Conservation (phyloP, 2,113 vertebrate genomes). For the Indicator maculatus region DNA sequence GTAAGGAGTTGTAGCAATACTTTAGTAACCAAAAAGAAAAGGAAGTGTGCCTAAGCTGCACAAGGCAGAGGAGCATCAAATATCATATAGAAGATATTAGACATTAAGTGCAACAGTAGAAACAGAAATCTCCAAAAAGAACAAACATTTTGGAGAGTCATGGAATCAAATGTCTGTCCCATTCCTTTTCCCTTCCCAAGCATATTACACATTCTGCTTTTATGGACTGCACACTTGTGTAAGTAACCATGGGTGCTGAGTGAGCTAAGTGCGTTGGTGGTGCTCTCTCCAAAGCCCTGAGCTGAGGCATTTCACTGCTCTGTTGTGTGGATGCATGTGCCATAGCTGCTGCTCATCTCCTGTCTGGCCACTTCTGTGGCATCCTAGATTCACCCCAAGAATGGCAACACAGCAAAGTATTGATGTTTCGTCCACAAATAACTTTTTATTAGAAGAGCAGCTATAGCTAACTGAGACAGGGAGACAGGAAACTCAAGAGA, state of each 20-base stretch:
- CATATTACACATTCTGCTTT: not conserved
- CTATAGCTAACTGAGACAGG: not conserved
- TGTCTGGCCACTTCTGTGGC: not conserved
- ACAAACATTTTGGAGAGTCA: not conserved
- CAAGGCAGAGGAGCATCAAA: not conserved
- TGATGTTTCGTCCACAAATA: not conserved
- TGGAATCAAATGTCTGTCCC: not conserved
- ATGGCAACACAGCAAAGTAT: not conserved
- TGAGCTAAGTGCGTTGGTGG: not conserved
- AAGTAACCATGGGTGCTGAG: not conserved
- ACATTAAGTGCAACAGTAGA: not conserved
- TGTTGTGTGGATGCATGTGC: fast-evolving
- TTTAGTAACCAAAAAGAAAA: not conserved
- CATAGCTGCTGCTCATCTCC: not conserved
- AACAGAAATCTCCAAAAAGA: not conserved
- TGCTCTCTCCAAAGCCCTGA: too few relatives aligned
- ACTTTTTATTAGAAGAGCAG: not conserved
- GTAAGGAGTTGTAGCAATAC: not conserved
- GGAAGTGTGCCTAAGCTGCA: not conserved
- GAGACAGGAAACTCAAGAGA: not conserved
- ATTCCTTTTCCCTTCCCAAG: not conserved
- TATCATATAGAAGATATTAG: not conserved
- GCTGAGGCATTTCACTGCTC: not conserved
- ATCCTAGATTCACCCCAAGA: not conserved
- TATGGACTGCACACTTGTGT: not conserved